Percentiles rank a stretch among this genome's conserved stretches.
Evolutionary conservation across 2,797 vertebrate species (phyloP).

Genomic region (Peromyscus nudipes): DNA sequence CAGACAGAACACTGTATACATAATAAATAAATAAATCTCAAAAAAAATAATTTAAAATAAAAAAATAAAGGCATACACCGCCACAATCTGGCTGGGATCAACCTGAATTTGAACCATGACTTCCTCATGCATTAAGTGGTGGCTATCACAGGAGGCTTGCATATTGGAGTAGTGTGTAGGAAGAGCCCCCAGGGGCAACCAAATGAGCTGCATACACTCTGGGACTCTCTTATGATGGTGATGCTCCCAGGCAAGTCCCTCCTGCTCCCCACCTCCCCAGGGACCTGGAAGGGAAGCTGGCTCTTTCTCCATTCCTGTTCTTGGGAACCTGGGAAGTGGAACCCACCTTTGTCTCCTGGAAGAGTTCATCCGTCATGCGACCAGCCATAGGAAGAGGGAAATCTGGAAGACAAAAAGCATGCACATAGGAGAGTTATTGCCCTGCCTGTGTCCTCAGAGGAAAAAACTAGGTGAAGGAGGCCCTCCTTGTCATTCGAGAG

Average conservation of each 20-base stretch:
- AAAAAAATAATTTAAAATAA: no score
- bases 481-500: background rate
- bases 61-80: no score
- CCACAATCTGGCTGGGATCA: background rate
- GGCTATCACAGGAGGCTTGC: background rate
- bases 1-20: no score
- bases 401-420: slow-evolving; percentile 60
- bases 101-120: background rate
- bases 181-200: background rate
- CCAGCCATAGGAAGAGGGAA: slow-evolving; percentile 1
- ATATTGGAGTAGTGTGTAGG: background rate
- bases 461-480: background rate
- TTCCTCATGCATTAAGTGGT: background rate
- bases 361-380: background rate
- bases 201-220: background rate
- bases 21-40: no score
- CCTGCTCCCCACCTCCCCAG: background rate
- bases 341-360: slow-evolving; percentile 63
- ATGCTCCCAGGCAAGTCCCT: background rate
- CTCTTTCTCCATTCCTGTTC: background rate
- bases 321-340: background rate
- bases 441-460: background rate
- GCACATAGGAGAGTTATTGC: background rate
- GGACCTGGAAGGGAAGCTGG: background rate
- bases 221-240: background rate